Percentiles rank a stretch among this genome's conserved stretches.
Evolutionary conservation across 1,140 invertebrate species (phyloP).

Genomic region (Frieseomelitta varia): DNA sequence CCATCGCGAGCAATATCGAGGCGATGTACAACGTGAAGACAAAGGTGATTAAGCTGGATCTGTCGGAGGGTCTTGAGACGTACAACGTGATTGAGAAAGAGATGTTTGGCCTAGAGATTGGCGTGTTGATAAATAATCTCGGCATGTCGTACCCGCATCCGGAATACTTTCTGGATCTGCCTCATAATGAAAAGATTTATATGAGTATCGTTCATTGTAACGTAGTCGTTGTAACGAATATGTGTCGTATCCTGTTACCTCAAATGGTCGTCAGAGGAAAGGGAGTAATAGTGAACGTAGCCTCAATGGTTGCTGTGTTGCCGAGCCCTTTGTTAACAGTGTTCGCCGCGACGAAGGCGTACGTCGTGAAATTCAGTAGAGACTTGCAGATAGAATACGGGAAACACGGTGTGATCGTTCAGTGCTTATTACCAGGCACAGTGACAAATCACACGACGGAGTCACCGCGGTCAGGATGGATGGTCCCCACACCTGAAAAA

Average conservation of each 20-base stretch:
- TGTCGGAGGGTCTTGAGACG: slow-evolving; percentile 82
- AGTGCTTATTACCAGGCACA: slow-evolving; percentile 86
- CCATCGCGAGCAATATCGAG: slow-evolving; percentile 76
- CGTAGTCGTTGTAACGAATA: slow-evolving; percentile 88
- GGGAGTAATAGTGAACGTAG: slow-evolving; percentile 87
- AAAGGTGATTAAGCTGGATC: slow-evolving; percentile 91
- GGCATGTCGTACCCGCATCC: slow-evolving; percentile 86
- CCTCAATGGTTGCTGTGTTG: slow-evolving; percentile 83
- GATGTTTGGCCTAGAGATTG: slow-evolving; percentile 84
- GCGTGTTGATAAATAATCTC: slow-evolving; percentile 88
- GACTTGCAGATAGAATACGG: slow-evolving; percentile 84
- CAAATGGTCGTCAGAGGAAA: slow-evolving; percentile 84
- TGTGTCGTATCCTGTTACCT: slow-evolving; percentile 88
- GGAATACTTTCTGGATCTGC: slow-evolving; percentile 82
- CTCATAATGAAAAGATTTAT: slow-evolving; percentile 72
- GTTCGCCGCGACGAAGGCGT: slow-evolving; percentile 83
- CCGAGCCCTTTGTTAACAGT: slow-evolving; percentile 84
- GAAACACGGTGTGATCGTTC: slow-evolving; percentile 84
- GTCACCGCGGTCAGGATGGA: slow-evolving; percentile 82
- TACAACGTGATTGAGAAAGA: slow-evolving; percentile 83
- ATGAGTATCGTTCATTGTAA: slow-evolving; percentile 88
- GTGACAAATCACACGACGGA: slow-evolving; percentile 86
- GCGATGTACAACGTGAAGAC: slow-evolving; percentile 88
- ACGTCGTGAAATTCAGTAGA: slow-evolving; percentile 84
- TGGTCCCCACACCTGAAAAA: slow-evolving; percentile 83